Conservation (phyloP, 2,113 vertebrate species). For the Alouatta palliata region DNA sequence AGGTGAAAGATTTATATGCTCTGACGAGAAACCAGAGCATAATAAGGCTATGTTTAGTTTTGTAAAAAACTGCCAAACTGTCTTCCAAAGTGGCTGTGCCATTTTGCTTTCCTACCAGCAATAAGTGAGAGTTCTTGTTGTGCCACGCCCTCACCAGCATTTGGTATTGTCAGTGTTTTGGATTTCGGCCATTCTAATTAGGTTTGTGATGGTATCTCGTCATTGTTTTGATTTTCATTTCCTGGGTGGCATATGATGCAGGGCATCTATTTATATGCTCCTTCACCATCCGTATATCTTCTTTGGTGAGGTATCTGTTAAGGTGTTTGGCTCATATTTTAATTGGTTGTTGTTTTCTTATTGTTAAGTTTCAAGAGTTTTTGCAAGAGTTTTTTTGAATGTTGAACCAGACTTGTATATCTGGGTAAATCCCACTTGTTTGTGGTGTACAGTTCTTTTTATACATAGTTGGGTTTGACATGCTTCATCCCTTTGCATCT, state of each 20-base stretch:
- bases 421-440: background rate
- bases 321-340: background rate
- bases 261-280: background rate
- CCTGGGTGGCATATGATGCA: background rate
- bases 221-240: background rate
- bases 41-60: background rate
- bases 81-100: background rate
- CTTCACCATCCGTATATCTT: background rate
- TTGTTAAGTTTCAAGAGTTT: background rate
- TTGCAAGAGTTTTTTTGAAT: background rate
- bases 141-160: background rate
- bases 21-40: background rate
- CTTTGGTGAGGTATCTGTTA: background rate
- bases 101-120: background rate
- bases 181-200: background rate
- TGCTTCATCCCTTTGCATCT: background rate
- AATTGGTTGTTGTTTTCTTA: background rate
- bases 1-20: background rate
- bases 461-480: background rate
- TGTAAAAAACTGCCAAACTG: background rate
- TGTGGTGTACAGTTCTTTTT: background rate
- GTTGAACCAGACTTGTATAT: background rate
- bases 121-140: background rate
- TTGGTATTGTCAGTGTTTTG: background rate
- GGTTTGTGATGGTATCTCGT: background rate